These are phyloP conservation scores for Spicauda simplicius DNA, from an alignment of 2,888 invertebrate species.

Conservation along the genomic window DNA sequence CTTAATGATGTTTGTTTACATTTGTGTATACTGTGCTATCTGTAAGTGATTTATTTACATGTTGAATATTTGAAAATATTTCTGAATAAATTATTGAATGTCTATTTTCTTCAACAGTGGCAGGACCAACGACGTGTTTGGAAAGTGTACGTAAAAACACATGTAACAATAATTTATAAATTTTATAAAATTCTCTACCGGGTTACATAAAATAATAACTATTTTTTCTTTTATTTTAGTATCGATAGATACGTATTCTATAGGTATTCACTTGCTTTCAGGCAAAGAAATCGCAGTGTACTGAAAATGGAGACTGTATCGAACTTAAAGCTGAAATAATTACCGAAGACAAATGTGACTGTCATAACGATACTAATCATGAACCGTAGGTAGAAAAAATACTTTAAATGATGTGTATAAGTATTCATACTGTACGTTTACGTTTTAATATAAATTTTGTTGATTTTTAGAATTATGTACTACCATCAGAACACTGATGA, in stretches of 20 bases:
- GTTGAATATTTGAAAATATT: no score
- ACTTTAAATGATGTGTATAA: not conserved
- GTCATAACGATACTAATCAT: not conserved
- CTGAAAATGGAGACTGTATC: slow-evolving; percentile 32
- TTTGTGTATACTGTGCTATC: slow-evolving; percentile 35
- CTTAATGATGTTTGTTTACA: slow-evolving; percentile 29
- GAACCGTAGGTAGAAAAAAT: slow-evolving; percentile 9
- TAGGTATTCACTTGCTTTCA: slow-evolving; percentile 33
- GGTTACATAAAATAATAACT: no score
- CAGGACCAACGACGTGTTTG: not conserved
- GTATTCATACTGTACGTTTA: no score
- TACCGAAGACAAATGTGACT: not conserved
- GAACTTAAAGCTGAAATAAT: slow-evolving; percentile 9
- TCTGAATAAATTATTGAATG: slow-evolving; percentile 14
- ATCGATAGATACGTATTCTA: not conserved
- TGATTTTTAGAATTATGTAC: slow-evolving; percentile 55
- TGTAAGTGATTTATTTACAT: slow-evolving; percentile 39
- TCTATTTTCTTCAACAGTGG: slow-evolving; percentile 14
- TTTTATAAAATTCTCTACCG: no score
- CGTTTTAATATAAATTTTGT: no score
- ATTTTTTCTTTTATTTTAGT: not conserved
- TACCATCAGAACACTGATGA: slow-evolving; percentile 58
- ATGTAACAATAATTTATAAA: no score
- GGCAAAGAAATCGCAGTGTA: slow-evolving; percentile 28
- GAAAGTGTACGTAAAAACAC: slow-evolving; percentile 26